Evolutionary conservation across 2,113 vertebrate species (phyloP).

Genomic region (Ochotona princeps): DNA sequence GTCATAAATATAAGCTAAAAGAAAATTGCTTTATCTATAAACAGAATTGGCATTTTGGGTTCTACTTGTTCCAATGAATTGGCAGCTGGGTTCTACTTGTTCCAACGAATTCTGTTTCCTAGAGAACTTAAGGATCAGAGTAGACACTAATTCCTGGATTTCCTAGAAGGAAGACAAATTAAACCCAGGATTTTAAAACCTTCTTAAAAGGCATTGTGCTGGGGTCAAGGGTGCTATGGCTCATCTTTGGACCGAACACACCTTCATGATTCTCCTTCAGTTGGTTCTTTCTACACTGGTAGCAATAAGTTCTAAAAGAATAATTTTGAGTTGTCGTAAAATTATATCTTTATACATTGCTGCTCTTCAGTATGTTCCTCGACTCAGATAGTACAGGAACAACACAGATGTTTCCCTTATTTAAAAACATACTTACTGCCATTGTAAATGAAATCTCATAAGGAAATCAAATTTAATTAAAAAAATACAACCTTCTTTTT

Average conservation of each 20-base stretch:
- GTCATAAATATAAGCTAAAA: constrained; percentile 26
- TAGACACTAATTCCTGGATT: neutral
- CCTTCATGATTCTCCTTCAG: neutral
- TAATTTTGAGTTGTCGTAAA: neutral
- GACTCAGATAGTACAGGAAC: neutral
- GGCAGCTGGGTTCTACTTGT: neutral
- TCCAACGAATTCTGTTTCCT: constrained; percentile 15
- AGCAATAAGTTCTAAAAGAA: neutral
- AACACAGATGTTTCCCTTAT: neutral
- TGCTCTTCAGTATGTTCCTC: neutral
- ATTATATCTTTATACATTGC: neutral
- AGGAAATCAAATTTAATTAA: constrained; percentile 15
- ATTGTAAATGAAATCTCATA: constrained; percentile 14
- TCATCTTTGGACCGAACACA: neutral
- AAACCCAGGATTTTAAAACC: neutral
- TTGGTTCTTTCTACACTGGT: neutral
- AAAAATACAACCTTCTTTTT: neutral
- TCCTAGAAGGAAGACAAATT: constrained; percentile 36
- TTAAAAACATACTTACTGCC: neutral
- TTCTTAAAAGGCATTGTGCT: neutral
- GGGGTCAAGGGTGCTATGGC: neutral
- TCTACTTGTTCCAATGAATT: neutral
- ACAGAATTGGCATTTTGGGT: constrained; percentile 6
- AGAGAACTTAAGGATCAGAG: neutral
- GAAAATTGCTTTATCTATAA: constrained; percentile 30